phyloP scores from a whole-genome alignment of 2,888 invertebrate species.

The Coremacera marginata region DNA sequence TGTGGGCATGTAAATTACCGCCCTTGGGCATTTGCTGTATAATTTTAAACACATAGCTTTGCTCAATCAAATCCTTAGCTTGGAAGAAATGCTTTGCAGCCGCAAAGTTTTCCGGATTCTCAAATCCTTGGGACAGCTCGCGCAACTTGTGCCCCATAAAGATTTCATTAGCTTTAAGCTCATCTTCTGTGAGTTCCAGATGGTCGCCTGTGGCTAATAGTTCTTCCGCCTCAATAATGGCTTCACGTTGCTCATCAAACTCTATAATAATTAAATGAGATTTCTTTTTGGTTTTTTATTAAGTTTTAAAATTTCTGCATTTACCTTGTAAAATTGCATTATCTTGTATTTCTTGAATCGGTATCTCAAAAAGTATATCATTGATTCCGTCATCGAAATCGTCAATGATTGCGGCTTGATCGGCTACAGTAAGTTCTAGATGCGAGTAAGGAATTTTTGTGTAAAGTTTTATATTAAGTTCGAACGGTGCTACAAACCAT shows the following conservation, averaged over 20 bases:
- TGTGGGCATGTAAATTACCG: slow-evolving; percentile 71
- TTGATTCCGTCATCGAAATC: too few relatives aligned
- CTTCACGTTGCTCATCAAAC: slow-evolving; percentile 48
- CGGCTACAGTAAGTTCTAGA: too few relatives aligned
- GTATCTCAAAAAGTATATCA: neutral
- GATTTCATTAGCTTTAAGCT: slow-evolving; percentile 47
- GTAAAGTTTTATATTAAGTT: too few relatives aligned
- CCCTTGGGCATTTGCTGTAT: slow-evolving; percentile 72
- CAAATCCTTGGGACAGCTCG: slow-evolving; percentile 46
- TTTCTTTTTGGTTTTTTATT: too few relatives aligned
- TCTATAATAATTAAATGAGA: slow-evolving; percentile 31
- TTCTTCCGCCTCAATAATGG: slow-evolving; percentile 51
- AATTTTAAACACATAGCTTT: slow-evolving; percentile 71
- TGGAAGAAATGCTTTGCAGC: slow-evolving; percentile 71
- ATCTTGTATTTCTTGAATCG: neutral
- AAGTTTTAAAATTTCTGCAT: too few relatives aligned
- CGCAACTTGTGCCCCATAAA: slow-evolving; percentile 50
- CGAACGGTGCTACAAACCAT: too few relatives aligned
- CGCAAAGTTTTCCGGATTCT: slow-evolving; percentile 53
- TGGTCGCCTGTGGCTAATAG: slow-evolving; percentile 49
- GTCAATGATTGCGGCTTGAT: too few relatives aligned
- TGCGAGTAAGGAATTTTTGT: too few relatives aligned
- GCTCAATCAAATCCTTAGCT: slow-evolving; percentile 68
- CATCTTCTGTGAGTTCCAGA: slow-evolving; percentile 48
- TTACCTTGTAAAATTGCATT: too few relatives aligned